Evolutionary conservation across 2,888 invertebrate species (phyloP), one percentile per base, ranked within the genome.

Genomic region (Campaea margaritaria): DNA sequence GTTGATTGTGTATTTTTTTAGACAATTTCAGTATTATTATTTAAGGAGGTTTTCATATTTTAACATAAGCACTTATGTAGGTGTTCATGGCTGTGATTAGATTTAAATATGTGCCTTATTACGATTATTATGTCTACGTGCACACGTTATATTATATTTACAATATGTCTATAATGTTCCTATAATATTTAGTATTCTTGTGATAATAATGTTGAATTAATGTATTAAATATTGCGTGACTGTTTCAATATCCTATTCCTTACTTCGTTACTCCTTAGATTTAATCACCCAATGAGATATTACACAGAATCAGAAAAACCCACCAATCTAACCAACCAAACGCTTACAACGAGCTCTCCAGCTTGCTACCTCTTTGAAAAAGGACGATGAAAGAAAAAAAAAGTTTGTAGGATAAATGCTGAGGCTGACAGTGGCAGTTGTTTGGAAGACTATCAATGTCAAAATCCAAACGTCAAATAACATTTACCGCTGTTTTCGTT

Each of bases 1-100:
- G 14, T 16, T 42, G 16, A 2, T 43, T 43, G 13, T 12, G 2
- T 11, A 21, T 10, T 43, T 14, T 38, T 42, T 38, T n/a, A 48
- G 14, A 28, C 2, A 12, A 21, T 31, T 51, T 64, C 66, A 64
- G 64, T 64, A 67, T 64, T 64, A 66, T 16, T 9, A n/a, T n/a
- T 4, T 36, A 36, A 36, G 13, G 13, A 39, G 5, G 21, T 14
- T 56, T 41, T 34, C 34, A 4, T 15, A 14, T 27, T 15, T 12
- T 28, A 16, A 16, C 34, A 41, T 38, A 52, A 31, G 21, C n/a
- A 59, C n/a, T n/a, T n/a, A n/a, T n/a, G n/a, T n/a, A n/a, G n/a
- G n/a, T n/a, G n/a, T n/a, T n/a, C n/a, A 52, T 58, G 67, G 67
- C 67, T 68, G 67, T 68, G 67, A 68, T 41, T 65, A 65, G 43